Evolutionary conservation across 2,888 invertebrate genomes (phyloP).

Genomic region (Lasioglossum figueresi): DNA sequence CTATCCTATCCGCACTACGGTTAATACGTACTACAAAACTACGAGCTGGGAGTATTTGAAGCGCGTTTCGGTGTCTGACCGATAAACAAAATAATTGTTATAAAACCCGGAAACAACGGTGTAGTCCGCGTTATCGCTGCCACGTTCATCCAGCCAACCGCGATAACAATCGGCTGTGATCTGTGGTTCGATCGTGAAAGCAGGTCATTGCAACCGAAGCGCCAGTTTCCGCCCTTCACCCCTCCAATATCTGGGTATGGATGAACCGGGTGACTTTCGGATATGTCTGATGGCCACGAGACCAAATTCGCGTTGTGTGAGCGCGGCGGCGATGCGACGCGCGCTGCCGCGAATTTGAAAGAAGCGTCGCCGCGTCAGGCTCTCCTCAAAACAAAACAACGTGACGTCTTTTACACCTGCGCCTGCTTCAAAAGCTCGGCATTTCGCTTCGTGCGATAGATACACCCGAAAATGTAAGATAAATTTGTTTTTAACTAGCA

Average conservation of each 20-base stretch:
- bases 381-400: constrained; percentile 11
- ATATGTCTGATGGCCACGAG: constrained; percentile 49
- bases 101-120: constrained; percentile 17
- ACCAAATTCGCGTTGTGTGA: constrained; percentile 49
- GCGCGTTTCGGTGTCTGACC: neutral
- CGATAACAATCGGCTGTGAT: neutral
- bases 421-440: no score
- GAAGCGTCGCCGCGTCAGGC: constrained; percentile 36
- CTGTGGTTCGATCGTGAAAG: neutral
- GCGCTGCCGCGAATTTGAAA: constrained; percentile 44
- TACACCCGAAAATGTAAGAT: no score
- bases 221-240: neutral
- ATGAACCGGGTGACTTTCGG: neutral
- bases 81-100: neutral
- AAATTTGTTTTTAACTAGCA: no score
- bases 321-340: constrained; percentile 24
- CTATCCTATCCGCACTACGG: neutral
- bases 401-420: no score
- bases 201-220: neutral
- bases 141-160: constrained; percentile 13
- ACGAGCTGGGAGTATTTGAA: neutral
- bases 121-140: neutral
- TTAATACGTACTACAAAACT: neutral
- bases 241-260: neutral
- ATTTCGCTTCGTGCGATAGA: no score